Percentiles rank a stretch among this genome's conserved stretches.
Evolutionary conservation across 53 echinoderm and acorn worm species (phyloP).

Genomic region (Zoroaster sp.): DNA sequence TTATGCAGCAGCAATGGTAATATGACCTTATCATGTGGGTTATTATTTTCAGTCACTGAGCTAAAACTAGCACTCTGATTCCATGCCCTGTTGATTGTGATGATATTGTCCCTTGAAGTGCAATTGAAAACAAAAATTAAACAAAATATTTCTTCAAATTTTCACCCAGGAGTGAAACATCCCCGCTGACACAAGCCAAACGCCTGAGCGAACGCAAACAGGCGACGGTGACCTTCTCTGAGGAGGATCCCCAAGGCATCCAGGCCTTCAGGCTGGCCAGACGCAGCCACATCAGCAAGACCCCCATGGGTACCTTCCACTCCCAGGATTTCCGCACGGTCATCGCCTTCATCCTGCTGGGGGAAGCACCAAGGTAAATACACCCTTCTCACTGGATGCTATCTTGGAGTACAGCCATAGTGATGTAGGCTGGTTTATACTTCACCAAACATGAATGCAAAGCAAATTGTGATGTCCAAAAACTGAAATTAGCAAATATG

Average conservation of each 20-base stretch:
- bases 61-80: too few species aligned
- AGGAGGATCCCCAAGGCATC: slow-evolving; percentile 66
- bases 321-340: slow-evolving; percentile 86
- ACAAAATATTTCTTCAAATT: background rate
- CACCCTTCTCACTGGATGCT: too few species aligned
- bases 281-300: slow-evolving; percentile 82
- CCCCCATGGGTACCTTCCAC: slow-evolving; percentile 75
- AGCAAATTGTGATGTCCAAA: too few species aligned
- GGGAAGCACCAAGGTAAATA: slow-evolving; percentile 77
- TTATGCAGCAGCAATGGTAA: too few species aligned
- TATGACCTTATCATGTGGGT: too few species aligned
- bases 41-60: too few species aligned
- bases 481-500: too few species aligned
- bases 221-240: slow-evolving; percentile 17
- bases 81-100: too few species aligned
- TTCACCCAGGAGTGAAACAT: slow-evolving; percentile 62
- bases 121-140: background rate
- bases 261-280: slow-evolving; percentile 77
- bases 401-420: too few species aligned
- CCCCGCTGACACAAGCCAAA: slow-evolving; percentile 70
- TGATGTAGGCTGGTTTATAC: too few species aligned
- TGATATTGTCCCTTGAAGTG: too few species aligned
- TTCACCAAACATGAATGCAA: too few species aligned
- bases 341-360: slow-evolving; percentile 84
- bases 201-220: slow-evolving; percentile 46